Conservation (phyloP, 2,888 invertebrate genomes). For the Caenorhabditis angaria region DNA sequence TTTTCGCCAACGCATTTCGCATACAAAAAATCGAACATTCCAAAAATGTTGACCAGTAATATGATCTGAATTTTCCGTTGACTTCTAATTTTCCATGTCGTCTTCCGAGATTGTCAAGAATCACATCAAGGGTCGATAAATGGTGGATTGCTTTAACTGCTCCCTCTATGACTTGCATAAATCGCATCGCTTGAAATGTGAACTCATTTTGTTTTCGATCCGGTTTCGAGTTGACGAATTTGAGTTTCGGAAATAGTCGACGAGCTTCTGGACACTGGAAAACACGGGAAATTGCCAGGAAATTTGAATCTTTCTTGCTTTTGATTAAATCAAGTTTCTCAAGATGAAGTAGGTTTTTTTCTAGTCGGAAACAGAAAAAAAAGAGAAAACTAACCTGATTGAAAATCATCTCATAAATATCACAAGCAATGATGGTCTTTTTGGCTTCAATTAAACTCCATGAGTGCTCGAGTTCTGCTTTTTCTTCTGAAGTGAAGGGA, state of each 20-base stretch:
- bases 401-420: slow-evolving; percentile 68
- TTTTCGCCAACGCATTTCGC: slow-evolving; percentile 46
- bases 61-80: slow-evolving; percentile 55
- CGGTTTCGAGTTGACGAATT: slow-evolving; percentile 52
- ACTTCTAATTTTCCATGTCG: slow-evolving; percentile 67
- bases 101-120: slow-evolving; percentile 65
- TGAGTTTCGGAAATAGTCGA: slow-evolving; percentile 62
- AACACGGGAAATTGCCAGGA: slow-evolving; percentile 20
- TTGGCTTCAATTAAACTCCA: slow-evolving; percentile 49
- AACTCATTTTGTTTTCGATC: slow-evolving; percentile 63
- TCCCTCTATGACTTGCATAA: slow-evolving; percentile 67
- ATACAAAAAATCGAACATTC: slow-evolving; percentile 63
- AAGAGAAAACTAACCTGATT: slow-evolving; percentile 62
- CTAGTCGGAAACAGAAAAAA: neutral
- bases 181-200: slow-evolving; percentile 65
- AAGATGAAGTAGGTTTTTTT: neutral
- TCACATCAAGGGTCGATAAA: slow-evolving; percentile 53
- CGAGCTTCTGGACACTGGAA: slow-evolving; percentile 62
- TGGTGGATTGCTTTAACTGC: slow-evolving; percentile 57
- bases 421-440: slow-evolving; percentile 52
- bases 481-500: slow-evolving; percentile 53
- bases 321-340: slow-evolving; percentile 16
- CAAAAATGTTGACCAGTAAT: slow-evolving; percentile 65
- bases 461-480: slow-evolving; percentile 48
- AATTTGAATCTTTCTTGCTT: slow-evolving; percentile 8